These are phyloP conservation scores for Drosophila fuyamai DNA, from an alignment of 1,140 invertebrate genomes.

Conservation along the genomic window DNA sequence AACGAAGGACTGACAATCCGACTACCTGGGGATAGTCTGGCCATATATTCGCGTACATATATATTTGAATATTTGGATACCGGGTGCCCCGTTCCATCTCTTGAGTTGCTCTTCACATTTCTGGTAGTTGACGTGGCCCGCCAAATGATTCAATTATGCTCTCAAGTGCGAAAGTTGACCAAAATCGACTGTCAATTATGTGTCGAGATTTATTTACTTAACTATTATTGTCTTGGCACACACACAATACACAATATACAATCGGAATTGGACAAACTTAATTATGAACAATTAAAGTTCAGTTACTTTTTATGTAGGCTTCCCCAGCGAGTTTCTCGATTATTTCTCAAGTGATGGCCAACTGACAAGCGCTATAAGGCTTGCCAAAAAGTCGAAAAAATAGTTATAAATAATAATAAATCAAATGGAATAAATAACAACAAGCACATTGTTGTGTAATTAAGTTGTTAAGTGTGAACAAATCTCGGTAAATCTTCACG, in stretches of 20 bases:
- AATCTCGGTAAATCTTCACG: conserved; percentile 61
- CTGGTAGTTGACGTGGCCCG: conserved; percentile 51
- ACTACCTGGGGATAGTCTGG: conserved; percentile 8
- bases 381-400: conserved; percentile 45
- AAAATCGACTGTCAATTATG: conserved; percentile 70
- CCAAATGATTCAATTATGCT: conserved; percentile 69
- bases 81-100: conserved; percentile 44
- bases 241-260: conserved; percentile 20
- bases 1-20: conserved; percentile 7
- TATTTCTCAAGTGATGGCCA: conserved; percentile 48
- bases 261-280: conserved; percentile 72
- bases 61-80: conserved; percentile 15
- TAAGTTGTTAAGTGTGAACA: conserved; percentile 76
- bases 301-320: conserved; percentile 63
- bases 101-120: conserved; percentile 29
- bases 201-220: conserved; percentile 69
- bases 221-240: conserved; percentile 55
- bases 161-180: conserved; percentile 72
- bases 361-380: conserved; percentile 25
- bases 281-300: conserved; percentile 81
- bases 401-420: conserved; percentile 45
- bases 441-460: conserved; percentile 69
- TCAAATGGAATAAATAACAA: conserved; percentile 38
- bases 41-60: background rate
- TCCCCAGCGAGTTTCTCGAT: conserved; percentile 16